Percentiles rank a stretch among this genome's conserved stretches.
Evolutionary conservation across 2,113 vertebrate genomes (phyloP).

Genomic region (Gorsachius goisagi): DNA sequence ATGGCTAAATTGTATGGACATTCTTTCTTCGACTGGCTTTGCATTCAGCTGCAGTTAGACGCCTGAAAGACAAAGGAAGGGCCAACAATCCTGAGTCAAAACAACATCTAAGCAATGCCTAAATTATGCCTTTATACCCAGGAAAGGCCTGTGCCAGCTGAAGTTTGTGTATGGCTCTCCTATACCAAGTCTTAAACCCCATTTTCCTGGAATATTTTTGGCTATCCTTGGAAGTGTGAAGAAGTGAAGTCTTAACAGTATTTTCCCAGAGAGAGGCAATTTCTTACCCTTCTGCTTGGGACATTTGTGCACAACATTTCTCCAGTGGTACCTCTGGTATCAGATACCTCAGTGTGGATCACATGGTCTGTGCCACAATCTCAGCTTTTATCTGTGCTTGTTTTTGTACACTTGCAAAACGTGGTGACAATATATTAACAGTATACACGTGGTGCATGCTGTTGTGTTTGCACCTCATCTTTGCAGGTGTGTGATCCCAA

Average conservation of each 20-base stretch:
- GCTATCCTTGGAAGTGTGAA: background rate
- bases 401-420: background rate
- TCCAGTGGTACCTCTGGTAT: background rate
- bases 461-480: background rate
- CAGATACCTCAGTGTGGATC: background rate
- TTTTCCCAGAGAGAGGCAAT: background rate
- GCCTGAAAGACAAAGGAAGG: background rate
- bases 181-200: background rate
- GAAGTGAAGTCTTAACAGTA: background rate
- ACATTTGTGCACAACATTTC: background rate
- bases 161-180: background rate
- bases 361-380: background rate
- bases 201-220: background rate
- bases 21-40: background rate
- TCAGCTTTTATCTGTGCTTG: fast-evolving
- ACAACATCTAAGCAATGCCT: background rate
- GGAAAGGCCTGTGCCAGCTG: background rate
- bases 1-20: background rate
- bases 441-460: background rate
- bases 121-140: background rate
- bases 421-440: fast-evolving
- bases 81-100: background rate
- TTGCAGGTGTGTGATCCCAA: background rate
- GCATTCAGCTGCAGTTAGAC: background rate
- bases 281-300: background rate